Evolutionary conservation across 2,113 vertebrate species (phyloP), one percentile per base, ranked within the genome.

Genomic region (Centropristis striata): DNA sequence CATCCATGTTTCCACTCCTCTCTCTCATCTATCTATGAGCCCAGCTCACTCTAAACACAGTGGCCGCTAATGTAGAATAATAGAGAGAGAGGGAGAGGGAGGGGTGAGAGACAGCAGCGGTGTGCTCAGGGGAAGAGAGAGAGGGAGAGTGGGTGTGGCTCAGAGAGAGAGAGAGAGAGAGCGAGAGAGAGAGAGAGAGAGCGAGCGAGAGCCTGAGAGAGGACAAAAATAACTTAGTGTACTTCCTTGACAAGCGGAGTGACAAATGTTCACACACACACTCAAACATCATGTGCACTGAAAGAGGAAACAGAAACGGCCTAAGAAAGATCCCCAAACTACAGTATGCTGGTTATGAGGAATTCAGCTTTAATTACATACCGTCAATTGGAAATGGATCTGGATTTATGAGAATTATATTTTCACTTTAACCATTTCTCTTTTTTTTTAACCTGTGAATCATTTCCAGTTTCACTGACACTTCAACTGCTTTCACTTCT

Each of bases 211-310:
- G 60, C 2, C 14, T 39, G 47, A 59, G 58, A 61, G 37, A 66
- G 66, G 69, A 81, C 76, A 50, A 79, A 88, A 87, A 88, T 88
- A 88, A 71, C 85, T 70, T 23, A 3, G 50, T 72, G 50, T 47
- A 83, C 78, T 90, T 88, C 79, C 80, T 87, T 44, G 21, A 71
- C 28, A 66, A 39, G 60, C 58, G n/a, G 46, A 71, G 37, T 7
- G 41, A 59, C 46, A 73, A 37, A 42, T 53, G 58, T 46, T 28
- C 13, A 46, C 65, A 51, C 39, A 76, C 59, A 15, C 44, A 21
- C 23, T 20, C 20, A 42, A 20, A 6, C 14, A 53, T 50, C 47
- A 21, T 11, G n/a, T 50, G 4, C 54, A 2, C 25, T 28, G 8
- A 47, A 16, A 73, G 15, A 69, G 47, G 61, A 78, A 86, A 47